Conservation (phyloP, 1,140 invertebrate species). For the Aphelinus atriplicis region DNA sequence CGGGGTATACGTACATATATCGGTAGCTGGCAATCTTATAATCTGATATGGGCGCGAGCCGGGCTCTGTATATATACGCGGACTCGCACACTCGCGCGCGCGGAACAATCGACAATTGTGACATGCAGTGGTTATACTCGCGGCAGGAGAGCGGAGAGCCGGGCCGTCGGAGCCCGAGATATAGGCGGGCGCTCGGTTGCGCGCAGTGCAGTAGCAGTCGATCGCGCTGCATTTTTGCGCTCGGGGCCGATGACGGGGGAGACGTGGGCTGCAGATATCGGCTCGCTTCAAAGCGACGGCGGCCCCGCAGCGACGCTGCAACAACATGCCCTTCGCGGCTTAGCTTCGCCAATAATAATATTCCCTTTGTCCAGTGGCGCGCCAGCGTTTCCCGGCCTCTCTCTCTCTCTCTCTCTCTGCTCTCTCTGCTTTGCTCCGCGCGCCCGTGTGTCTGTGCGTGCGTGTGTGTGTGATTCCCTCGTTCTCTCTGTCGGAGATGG, state of each 20-base stretch:
- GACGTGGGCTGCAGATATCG: neutral
- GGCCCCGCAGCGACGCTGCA: neutral
- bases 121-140: neutral
- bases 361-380: constrained; percentile 28
- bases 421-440: neutral
- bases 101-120: constrained; percentile 26
- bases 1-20: no score
- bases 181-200: no score
- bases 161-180: neutral
- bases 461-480: neutral
- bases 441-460: neutral
- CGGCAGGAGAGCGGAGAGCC: neutral
- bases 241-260: constrained; percentile 4
- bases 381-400: constrained; percentile 4
- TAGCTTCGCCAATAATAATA: constrained; percentile 37
- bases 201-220: neutral
- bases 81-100: neutral
- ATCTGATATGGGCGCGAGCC: constrained; percentile 2
- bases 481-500: constrained; percentile 52
- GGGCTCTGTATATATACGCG: neutral
- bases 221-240: constrained; percentile 25
- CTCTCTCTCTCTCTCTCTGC: neutral
- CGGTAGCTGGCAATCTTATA: constrained; percentile 12
- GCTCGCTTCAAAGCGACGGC: constrained; percentile 21
- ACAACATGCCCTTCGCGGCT: constrained; percentile 24